Conservation (phyloP, 2,888 invertebrate genomes). For the Idaea aversata region DNA sequence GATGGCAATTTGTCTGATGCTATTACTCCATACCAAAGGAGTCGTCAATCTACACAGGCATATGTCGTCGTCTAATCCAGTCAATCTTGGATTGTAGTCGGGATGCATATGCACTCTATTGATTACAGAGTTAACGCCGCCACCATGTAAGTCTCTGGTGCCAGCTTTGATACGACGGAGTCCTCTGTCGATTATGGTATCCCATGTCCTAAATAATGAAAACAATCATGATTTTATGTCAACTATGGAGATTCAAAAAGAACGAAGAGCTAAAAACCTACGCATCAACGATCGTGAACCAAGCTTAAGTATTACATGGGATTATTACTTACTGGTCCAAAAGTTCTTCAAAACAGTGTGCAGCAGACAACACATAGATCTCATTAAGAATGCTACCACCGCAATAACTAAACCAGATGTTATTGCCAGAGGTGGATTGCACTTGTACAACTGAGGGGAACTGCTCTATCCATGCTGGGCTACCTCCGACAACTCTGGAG, state of each 20-base stretch:
- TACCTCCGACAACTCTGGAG: background rate
- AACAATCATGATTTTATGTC: background rate
- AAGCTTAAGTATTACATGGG: too few relatives aligned
- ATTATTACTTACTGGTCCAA: background rate
- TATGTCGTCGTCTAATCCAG: background rate
- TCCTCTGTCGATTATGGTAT: background rate
- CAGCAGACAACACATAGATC: background rate
- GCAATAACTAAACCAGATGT: background rate
- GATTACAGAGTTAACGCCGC: background rate
- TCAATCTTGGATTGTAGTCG: background rate
- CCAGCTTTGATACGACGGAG: background rate
- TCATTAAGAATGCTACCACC: background rate
- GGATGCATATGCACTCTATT: background rate
- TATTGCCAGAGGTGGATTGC: background rate
- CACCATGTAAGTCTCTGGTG: background rate
- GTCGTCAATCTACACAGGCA: background rate
- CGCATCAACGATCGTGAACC: too few relatives aligned
- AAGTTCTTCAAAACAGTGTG: background rate
- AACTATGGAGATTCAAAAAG: too few relatives aligned
- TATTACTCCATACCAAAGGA: background rate
- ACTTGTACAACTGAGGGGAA: background rate
- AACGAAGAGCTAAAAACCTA: too few relatives aligned
- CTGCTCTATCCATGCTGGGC: background rate
- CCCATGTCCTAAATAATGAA: background rate
- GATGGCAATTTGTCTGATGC: background rate